Evolutionary conservation across 2,888 invertebrate genomes (phyloP), one percentile per base, ranked within the genome.

Genomic region (Hypercompe scribonia): DNA sequence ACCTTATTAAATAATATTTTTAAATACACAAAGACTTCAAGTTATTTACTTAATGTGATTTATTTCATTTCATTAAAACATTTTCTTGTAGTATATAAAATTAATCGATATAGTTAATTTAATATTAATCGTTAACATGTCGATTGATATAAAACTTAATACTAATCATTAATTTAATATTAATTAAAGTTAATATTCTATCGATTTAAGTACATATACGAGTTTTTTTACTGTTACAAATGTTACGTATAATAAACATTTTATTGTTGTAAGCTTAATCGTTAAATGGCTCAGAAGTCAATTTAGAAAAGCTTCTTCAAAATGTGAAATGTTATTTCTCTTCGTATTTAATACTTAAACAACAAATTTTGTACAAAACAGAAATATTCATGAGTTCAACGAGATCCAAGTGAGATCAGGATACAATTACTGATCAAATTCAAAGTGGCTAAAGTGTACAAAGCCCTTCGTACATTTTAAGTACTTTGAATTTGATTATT

Each of bases 1-100:
- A 91, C 33, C 90, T 96, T 18, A 95, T 96, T 50, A 79, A 89
- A 72, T 93, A 80, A 89, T 50, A 5, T 24, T 24, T 1, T 34
- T 46, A 42, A 15, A 31, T 0, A 28, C 28, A 21, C 24, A 50
- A 50, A 50, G 0, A n/a, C n/a, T 54, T n/a, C 24, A 54, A 8
- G n/a, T n/a, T 54, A n/a, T n/a, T 7, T 10, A 54, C 24, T 11
- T 0, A 24, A 54, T n/a, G 10, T 24, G 24, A 24, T 24, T 8
- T 50, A 7, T 50, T 50, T 50, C 8, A 50, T 7, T 21, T 50
- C n/a, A n/a, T n/a, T n/a, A n/a, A n/a, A n/a, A n/a, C n/a, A n/a
- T n/a, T n/a, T n/a, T n/a, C n/a, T n/a, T n/a, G n/a, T n/a, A n/a
- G n/a, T n/a, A n/a, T n/a, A n/a, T n/a, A n/a, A n/a, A n/a, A n/a